These are phyloP conservation scores for Pseudomyrmex cubaensis DNA, from an alignment of 1,140 invertebrate species.

Conservation along the genomic window DNA sequence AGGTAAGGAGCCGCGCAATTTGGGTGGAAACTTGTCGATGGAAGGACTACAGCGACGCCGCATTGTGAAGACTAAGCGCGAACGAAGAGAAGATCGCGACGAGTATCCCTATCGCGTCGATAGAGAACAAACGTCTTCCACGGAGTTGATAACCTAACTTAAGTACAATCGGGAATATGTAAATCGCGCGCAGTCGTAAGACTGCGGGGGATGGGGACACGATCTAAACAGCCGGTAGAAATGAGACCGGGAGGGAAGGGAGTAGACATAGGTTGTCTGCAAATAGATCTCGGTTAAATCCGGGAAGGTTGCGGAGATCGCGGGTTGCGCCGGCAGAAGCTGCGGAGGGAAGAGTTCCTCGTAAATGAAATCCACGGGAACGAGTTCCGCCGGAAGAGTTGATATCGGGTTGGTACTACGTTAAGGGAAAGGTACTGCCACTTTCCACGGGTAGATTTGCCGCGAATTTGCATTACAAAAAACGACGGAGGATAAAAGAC, in stretches of 20 bases:
- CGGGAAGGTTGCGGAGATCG: constrained; percentile 39
- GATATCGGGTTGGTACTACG: constrained; percentile 60
- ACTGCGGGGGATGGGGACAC: neutral
- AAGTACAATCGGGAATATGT: constrained; percentile 65
- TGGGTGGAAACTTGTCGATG: constrained; percentile 53
- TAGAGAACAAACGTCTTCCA: constrained; percentile 21
- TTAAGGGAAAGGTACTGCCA: constrained; percentile 43
- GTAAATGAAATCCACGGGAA: constrained; percentile 73
- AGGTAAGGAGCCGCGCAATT: constrained; percentile 47
- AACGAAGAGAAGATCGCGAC: neutral
- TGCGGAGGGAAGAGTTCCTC: constrained; percentile 24
- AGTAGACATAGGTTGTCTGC: constrained; percentile 66
- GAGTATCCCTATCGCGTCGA: constrained; percentile 11
- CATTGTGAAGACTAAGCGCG: neutral
- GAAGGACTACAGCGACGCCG: constrained; percentile 29
- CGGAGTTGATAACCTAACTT: constrained; percentile 59
- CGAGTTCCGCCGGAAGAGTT: constrained; percentile 43
- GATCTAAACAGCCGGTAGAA: constrained; percentile 68
- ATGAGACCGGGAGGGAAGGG: constrained; percentile 31
- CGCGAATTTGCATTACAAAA: constrained; percentile 66
- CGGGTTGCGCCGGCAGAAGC: neutral
- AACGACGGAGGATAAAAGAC: constrained; percentile 15
- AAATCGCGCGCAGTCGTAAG: constrained; percentile 48
- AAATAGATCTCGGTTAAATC: constrained; percentile 70
- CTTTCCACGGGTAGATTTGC: constrained; percentile 37